Evolutionary conservation across 2,888 invertebrate species (phyloP).

Genomic region (Cephus sareptanus): DNA sequence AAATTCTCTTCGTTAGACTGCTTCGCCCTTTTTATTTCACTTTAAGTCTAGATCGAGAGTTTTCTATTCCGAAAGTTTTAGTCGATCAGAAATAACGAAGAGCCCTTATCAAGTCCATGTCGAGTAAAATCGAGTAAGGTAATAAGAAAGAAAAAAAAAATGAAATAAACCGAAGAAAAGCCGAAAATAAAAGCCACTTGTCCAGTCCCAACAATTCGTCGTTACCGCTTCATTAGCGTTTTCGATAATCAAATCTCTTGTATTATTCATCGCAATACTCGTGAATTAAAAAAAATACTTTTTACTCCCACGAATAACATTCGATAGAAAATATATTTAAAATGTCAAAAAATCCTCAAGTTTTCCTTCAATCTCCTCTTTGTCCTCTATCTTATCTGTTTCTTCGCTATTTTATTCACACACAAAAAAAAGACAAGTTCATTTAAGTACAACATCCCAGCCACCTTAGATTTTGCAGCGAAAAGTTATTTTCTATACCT

Average conservation of each 20-base stretch:
- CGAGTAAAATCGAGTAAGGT: neutral
- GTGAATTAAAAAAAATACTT: neutral
- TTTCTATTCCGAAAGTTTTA: too few relatives aligned
- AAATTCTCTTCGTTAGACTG: neutral
- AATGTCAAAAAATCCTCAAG: neutral
- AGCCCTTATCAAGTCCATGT: too few relatives aligned
- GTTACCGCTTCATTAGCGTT: neutral
- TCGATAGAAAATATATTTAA: neutral
- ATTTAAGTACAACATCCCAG: conserved; percentile 13
- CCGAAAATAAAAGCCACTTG: neutral
- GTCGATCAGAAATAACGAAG: too few relatives aligned
- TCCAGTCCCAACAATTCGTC: too few relatives aligned
- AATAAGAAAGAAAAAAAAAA: neutral
- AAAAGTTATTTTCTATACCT: neutral
- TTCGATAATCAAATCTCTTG: neutral
- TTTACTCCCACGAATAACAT: neutral
- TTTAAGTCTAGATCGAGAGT: neutral
- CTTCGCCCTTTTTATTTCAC: neutral
- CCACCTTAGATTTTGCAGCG: neutral
- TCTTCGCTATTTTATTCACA: neutral
- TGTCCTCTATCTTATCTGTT: neutral
- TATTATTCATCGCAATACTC: neutral
- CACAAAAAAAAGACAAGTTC: neutral
- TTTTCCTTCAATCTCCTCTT: neutral
- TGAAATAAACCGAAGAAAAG: neutral